Base-by-base conservation (phyloP, 1,140 invertebrate species). In the Heliconius melpomene region DNA sequence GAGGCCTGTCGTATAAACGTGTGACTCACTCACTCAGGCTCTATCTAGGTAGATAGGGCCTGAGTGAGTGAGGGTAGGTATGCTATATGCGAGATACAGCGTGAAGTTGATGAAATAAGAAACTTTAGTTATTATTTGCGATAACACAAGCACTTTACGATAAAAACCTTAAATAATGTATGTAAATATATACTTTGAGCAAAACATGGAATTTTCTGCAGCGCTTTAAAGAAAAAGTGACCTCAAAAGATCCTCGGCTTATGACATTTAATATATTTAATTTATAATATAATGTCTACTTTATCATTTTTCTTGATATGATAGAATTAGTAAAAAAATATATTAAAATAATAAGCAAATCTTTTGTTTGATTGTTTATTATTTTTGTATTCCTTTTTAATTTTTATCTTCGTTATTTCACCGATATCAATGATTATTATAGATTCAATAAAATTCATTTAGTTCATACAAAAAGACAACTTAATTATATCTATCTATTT, bases 191-290 rank as follows among this genome's bases (percentile, higher is more conserved):
- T 52, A 57, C 54, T 8, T 57, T 9, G 54, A 57, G n/a, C 54
- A 57, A 57, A 57, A 57, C 9, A 57, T 57, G 7, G 20, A 52
- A 52, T 11, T 57, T 57, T 57, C 54, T 57, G 54, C n/a, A 23
- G n/a, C n/a, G 20, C 54, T 57, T 57, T 20, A 57, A 26, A 16
- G 60, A 66, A 66, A 66, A 66, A 66, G 60, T 66, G 60, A 66
- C 60, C 60, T 66, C 13, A 66, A 66, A 66, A 66, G 23, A n/a
- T 23, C 60, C 23, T 60, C 54, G 23, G n/a, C n/a, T 11, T 60
- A 60, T 66, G 60, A 16, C 60, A 66, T 66, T 66, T 66, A 26
- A 29, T 18, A 23, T 26, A 26, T 66, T 66, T 26, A 66, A 29
- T 29, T 26, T 60, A n/a, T n/a, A n/a, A n/a, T n/a, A n/a, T n/a